Evolutionary conservation across 2,113 vertebrate species (phyloP).

Genomic region (Corythornis vintsioides): DNA sequence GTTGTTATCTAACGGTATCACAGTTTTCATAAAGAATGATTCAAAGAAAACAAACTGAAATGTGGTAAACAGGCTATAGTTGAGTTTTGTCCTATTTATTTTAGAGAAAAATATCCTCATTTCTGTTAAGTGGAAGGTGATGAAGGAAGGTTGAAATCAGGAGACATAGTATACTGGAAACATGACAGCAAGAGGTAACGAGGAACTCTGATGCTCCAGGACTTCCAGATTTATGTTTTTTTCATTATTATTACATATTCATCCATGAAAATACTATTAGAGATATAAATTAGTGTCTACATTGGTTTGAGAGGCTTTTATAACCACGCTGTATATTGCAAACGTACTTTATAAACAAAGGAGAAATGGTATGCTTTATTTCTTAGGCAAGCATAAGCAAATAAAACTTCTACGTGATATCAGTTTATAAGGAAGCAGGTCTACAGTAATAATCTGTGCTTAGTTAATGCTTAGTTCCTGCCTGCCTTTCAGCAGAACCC

Average conservation of each 20-base stretch:
- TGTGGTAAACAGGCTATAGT: not conserved
- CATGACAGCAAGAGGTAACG: not conserved
- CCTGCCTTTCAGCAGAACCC: not conserved
- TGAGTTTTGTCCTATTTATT: not conserved
- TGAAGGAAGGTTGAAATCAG: not conserved
- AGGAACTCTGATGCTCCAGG: not conserved
- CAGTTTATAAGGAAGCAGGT: not conserved
- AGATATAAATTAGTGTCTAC: not conserved
- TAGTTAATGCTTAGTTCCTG: not conserved
- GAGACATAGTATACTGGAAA: fast-evolving
- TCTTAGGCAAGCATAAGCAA: not conserved
- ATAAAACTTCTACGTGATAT: not conserved
- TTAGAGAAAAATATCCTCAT: not conserved
- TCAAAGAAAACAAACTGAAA: not conserved
- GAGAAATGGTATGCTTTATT: not conserved
- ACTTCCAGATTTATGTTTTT: fast-evolving
- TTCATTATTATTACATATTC: not conserved
- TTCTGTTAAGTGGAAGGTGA: not conserved
- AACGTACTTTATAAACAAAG: not conserved
- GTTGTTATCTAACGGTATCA: fast-evolving
- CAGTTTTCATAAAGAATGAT: not conserved
- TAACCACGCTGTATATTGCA: not conserved
- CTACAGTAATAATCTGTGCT: not conserved
- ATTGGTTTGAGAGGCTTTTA: not conserved
- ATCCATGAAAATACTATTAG: not conserved